These are phyloP conservation scores for Patiria pectinifera DNA, from an alignment of 53 echinoderm and acorn worm species.

Conservation along the genomic window DNA sequence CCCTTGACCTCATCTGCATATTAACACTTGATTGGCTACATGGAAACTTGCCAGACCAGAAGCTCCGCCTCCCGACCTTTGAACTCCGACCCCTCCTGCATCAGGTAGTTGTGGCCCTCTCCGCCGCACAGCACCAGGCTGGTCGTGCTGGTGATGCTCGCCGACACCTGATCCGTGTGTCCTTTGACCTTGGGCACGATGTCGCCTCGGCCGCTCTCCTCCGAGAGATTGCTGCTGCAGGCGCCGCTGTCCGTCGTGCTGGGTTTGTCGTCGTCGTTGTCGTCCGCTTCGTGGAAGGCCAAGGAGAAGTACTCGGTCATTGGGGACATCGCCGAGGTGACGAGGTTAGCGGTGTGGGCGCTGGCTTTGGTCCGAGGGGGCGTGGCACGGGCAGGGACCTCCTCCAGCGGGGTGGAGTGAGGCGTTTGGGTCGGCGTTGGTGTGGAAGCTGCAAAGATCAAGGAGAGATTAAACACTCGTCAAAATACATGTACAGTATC, in stretches of 20 bases:
- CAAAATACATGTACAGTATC: neutral
- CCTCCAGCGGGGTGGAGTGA: conserved; percentile 46
- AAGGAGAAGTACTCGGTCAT: conserved; percentile 97
- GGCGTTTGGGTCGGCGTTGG: conserved; percentile 53
- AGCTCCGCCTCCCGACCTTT: conserved; percentile 81
- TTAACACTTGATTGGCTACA: conserved; percentile 50
- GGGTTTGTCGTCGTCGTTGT: conserved; percentile 31
- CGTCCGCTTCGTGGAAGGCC: conserved; percentile 70
- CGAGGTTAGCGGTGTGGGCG: conserved; percentile 81
- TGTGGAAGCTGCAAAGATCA: conserved; percentile 6
- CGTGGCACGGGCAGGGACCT: conserved; percentile 35
- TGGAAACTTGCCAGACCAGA: conserved; percentile 96
- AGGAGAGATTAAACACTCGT: neutral
- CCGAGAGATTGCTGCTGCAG: conserved; percentile 54
- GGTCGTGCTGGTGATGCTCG: conserved; percentile 93
- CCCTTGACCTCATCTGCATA: neutral
- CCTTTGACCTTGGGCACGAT: conserved; percentile 59
- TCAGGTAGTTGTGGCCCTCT: conserved; percentile 93
- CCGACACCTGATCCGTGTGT: conserved; percentile 80
- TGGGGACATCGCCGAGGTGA: conserved; percentile 95
- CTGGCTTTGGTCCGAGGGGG: conserved; percentile 62
- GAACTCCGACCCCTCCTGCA: conserved; percentile 75
- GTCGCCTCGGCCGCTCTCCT: conserved; percentile 61
- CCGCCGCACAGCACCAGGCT: conserved; percentile 93
- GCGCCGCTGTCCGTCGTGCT: conserved; percentile 67